phyloP scores from a whole-genome alignment of 1,140 invertebrate genomes.

The Caerostris darwini region DNA sequence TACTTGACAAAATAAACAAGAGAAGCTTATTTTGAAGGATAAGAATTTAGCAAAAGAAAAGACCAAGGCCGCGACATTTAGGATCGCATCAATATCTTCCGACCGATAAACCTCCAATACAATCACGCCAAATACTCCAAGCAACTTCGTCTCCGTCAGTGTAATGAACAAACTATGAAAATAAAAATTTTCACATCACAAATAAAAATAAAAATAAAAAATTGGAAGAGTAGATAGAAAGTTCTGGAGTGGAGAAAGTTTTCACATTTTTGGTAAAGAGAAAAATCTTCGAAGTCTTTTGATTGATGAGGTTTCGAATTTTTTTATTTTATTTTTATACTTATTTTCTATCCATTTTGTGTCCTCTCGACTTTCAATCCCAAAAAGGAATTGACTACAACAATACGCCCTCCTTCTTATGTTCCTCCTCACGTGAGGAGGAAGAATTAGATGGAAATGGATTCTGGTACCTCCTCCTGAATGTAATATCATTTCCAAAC shows the following conservation, averaged over 20 bases:
- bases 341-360: background rate
- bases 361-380: background rate
- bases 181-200: background rate
- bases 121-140: background rate
- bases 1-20: background rate
- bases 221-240: background rate
- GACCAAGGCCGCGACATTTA: background rate
- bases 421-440: background rate
- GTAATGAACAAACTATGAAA: constrained; percentile 1
- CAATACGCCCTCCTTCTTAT: background rate
- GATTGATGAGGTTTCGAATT: background rate
- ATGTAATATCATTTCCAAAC: too few relatives aligned
- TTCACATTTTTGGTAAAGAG: constrained; percentile 8
- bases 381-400: background rate
- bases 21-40: background rate
- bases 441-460: background rate
- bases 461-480: background rate
- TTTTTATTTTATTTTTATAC: background rate
- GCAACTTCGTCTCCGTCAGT: background rate
- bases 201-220: background rate
- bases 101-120: background rate
- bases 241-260: background rate
- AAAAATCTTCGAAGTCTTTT: background rate
- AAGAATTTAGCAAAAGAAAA: background rate
- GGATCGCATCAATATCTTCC: background rate